Base-by-base conservation (phyloP, 30 jellyfish, hydroid and myxozoan species). In the Aurelia sp. region DNA sequence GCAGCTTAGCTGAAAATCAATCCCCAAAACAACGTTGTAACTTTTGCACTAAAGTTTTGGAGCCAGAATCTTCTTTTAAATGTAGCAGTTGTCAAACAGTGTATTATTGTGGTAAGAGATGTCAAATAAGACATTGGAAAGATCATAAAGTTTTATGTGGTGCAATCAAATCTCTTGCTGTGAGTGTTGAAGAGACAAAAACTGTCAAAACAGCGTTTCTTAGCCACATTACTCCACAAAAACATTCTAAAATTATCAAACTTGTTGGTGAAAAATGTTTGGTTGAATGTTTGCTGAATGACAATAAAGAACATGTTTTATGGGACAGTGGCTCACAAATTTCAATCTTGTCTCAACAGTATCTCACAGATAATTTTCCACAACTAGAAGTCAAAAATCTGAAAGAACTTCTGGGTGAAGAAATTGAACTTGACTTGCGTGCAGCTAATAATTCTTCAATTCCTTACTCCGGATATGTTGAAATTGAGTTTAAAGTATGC, bases 311-410 rank as follows among this genome's bases (percentile, higher is more conserved):
- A 5, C 44, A 57, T 24, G 87, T 77, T 4, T 59, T 82, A 19
- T 82, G 86, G 75, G 92, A 60, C 76, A 82, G 78, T 27, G 92
- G 92, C 40, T 75, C 92, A 17, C 92, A 82, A 53, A 86, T 82
- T 5, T 80, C 83, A 24, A 52, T 80, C 51, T 35, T 80, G 13
- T 65, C 90, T 5, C 66, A 11, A 18, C 51, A 38, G 44, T 80
- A 71, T 70, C 41, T 80, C n/a, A 31, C 41, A 5, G 10, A n/a
- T 59, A 19, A 64, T 52, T 15, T 22, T 47, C 74, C 82, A 57
- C 17, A 67, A 12, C 63, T 27, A 21, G 78, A 80, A 53, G 13
- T 80, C 2, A 38, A 53, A 40, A 64, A 80, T 8, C 52, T 80
- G 30, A 66, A 47, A 13, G 68, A 65, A 44, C 22, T 80, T 47